phyloP scores from a whole-genome alignment of 2,113 vertebrate species.

The Dromas ardeola region DNA sequence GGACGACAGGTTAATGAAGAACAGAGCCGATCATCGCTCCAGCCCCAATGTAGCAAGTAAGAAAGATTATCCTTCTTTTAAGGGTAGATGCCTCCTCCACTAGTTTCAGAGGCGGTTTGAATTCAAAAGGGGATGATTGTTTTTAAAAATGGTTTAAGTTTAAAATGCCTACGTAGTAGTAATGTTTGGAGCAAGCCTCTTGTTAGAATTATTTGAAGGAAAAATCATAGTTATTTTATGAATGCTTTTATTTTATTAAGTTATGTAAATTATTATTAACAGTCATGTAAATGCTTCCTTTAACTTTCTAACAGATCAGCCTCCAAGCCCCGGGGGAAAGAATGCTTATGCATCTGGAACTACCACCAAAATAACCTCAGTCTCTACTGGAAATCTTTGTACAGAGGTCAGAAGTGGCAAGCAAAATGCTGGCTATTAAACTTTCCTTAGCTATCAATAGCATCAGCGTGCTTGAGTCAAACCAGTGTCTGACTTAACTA shows the following conservation, averaged over 20 bases:
- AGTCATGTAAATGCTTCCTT: not conserved
- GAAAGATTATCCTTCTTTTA: not conserved
- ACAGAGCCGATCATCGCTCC: slow-evolving; percentile 92
- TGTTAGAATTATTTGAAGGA: not conserved
- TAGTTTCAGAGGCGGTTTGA: not conserved
- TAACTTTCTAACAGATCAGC: slow-evolving; percentile 83
- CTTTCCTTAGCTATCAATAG: not conserved
- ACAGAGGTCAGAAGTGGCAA: slow-evolving; percentile 86
- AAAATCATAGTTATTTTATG: not conserved
- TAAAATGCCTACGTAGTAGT: not conserved
- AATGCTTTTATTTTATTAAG: not conserved
- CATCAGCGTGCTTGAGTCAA: not conserved
- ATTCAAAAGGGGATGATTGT: not conserved
- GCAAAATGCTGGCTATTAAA: not conserved
- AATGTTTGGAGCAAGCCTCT: not conserved
- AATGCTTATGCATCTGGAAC: slow-evolving; percentile 84
- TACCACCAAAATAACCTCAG: slow-evolving; percentile 94
- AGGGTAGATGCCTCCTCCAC: not conserved
- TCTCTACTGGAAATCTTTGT: slow-evolving; percentile 97
- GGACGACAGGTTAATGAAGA: slow-evolving; percentile 92
- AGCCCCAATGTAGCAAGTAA: slow-evolving; percentile 99
- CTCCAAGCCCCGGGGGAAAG: slow-evolving; percentile 91
- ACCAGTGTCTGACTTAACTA: not conserved
- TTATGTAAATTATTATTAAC: not conserved
- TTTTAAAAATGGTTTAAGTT: not conserved